These are phyloP conservation scores for Amphipyra tragopoginis DNA, from an alignment of 2,888 invertebrate species.

Conservation along the genomic window DNA sequence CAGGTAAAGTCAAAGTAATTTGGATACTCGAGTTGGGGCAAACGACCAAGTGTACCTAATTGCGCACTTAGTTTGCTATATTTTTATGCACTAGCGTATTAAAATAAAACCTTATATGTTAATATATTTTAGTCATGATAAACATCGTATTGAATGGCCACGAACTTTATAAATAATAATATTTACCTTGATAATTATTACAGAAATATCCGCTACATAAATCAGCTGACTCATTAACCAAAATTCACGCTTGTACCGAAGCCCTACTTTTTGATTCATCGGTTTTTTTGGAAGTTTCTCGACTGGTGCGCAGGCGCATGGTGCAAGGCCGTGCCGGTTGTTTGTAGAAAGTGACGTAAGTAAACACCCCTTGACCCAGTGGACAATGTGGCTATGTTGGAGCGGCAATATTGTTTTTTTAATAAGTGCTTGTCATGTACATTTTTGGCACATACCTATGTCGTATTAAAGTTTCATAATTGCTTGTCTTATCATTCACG, in stretches of 20 bases:
- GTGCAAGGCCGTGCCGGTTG: constrained; percentile 52
- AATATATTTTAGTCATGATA: no score
- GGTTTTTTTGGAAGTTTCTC: constrained; percentile 39
- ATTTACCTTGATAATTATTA: no score
- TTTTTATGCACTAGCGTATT: no score
- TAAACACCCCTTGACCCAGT: constrained; percentile 58
- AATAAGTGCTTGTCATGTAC: not conserved
- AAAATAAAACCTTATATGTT: no score
- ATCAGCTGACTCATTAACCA: not conserved
- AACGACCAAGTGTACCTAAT: no score
- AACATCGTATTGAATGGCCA: no score
- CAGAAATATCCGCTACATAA: not conserved
- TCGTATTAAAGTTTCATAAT: constrained; percentile 15
- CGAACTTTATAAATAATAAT: no score
- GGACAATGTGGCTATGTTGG: constrained; percentile 3
- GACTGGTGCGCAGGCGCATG: constrained; percentile 21
- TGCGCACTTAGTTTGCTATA: no score
- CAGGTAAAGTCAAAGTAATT: no score
- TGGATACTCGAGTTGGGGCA: no score
- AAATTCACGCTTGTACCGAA: constrained; percentile 5
- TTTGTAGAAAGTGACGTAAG: constrained; percentile 62
- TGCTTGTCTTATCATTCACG: not conserved
- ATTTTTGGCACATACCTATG: constrained; percentile 14
- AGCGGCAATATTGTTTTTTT: constrained; percentile 6
- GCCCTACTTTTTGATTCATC: constrained; percentile 17